Base-by-base conservation (phyloP, 2,888 invertebrate species). In the Malthinus seriepunctatus region DNA sequence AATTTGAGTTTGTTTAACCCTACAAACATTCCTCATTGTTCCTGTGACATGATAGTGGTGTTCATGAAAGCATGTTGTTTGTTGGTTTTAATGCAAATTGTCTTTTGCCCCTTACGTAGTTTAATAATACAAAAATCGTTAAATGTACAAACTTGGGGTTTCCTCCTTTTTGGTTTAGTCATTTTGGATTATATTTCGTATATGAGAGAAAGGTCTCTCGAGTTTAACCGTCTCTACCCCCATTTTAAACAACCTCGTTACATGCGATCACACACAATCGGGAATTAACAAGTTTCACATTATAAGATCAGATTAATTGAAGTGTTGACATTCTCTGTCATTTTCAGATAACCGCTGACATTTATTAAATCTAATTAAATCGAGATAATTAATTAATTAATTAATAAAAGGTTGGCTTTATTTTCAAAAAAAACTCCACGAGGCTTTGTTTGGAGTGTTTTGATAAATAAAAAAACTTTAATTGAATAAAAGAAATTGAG, bases 251-350 rank as follows among this genome's bases (percentile, higher is more conserved):
- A 64, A 63, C 52, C 44, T 55, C 50, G 50, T 56, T 51, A 56
- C 60, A 63, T 56, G 52, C 52, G 56, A 60, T 56, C 60, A 51
- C 51, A 37, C 47, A 54, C 60, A 51, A 51, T 55, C 63, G 64
- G 60, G 63, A 67, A 60, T 62, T 65, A 67, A 67, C 68, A 65
- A 63, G 66, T 66, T 59, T 69, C 70, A 70, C 70, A 65, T n/a
- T n/a, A n/a, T n/a, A n/a, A n/a, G n/a, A n/a, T 69, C 67, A 67
- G 67, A 70, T 72, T 73, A 73, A 73, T 73, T 72, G 71, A 69
- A 66, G 66, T 72, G 73, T 73, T 72, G 72, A 73, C 71, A 70
- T 70, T 68, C 68, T 62, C 52, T 34, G 60, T 49, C 60, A 50
- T 49, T 56, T 51, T 33, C 23, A 51, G 32, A 42, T 51, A 42